Evolutionary conservation across 2,888 invertebrate species (phyloP).

Genomic region (Pinctada fucata): DNA sequence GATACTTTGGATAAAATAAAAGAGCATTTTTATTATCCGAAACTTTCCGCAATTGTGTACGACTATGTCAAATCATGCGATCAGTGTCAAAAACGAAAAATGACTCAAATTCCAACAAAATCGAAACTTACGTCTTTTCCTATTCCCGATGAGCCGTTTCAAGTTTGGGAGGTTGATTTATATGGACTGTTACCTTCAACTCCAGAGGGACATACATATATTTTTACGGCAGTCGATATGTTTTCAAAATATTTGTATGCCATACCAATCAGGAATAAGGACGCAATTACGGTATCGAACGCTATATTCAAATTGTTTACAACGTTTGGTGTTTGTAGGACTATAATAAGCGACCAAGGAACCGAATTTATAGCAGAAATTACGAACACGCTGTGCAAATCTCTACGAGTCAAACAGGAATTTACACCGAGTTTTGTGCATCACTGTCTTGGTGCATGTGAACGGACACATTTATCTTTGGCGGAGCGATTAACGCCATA

Average conservation of each 20-base stretch:
- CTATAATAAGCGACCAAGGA: slow-evolving; percentile 35
- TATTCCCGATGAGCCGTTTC: slow-evolving; percentile 41
- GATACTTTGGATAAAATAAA: slow-evolving; percentile 42
- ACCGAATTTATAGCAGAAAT: slow-evolving; percentile 40
- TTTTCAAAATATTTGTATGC: slow-evolving; percentile 33
- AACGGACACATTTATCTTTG: slow-evolving; percentile 38
- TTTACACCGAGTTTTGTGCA: slow-evolving; percentile 45
- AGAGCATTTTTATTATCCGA: slow-evolving; percentile 38
- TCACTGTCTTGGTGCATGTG: slow-evolving; percentile 43
- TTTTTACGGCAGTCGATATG: slow-evolving; percentile 46
- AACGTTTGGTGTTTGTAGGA: slow-evolving; percentile 37
- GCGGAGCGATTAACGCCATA: slow-evolving; percentile 34
- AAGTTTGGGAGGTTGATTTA: slow-evolving; percentile 48
- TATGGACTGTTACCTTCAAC: slow-evolving; percentile 44
- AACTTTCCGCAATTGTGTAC: slow-evolving; percentile 25
- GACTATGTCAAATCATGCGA: slow-evolving; percentile 39
- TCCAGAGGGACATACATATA: slow-evolving; percentile 31
- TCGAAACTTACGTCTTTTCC: slow-evolving; percentile 38
- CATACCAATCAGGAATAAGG: slow-evolving; percentile 14
- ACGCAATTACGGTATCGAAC: slow-evolving; percentile 19
- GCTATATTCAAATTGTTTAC: slow-evolving; percentile 35
- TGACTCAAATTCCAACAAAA: slow-evolving; percentile 23
- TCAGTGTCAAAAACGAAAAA: slow-evolving; percentile 36
- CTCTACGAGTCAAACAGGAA: slow-evolving; percentile 30
- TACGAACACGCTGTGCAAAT: slow-evolving; percentile 39